Evolutionary conservation across 1,140 invertebrate genomes (phyloP), one percentile per base, ranked within the genome.

Genomic region (Oryctes rhinoceros): DNA sequence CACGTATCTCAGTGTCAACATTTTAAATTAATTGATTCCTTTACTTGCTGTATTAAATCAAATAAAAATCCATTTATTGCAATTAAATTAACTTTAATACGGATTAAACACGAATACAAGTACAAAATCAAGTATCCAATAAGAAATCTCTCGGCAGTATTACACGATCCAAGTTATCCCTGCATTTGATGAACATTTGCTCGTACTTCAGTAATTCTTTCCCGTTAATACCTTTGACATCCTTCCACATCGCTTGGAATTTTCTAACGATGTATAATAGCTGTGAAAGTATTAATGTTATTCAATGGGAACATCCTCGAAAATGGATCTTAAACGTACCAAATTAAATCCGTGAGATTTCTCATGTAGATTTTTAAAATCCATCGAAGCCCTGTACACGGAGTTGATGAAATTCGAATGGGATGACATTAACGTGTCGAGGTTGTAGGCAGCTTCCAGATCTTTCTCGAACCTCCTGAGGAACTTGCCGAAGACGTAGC

Each of bases 401-500:
- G 65, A 71, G 35, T 81, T 82, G 10, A 87, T 83, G 81, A 85
- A 87, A 3, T 82, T 79, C 13, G 79, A 76, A 77, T 87, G 86
- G n/a, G 83, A 80, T 48, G 78, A 80, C 10, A 85, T 83, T 24
- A 87, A 37, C 10, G 84, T 79, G 35, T 86, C 83, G 18, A 87
- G 71, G 81, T 87, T 84, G 49, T 83, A 82, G 0, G 86, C 82
- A n/a, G 84, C 84, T 59, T 86, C 84, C 30, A 87, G 84, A 79
- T 84, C 84, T 18, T 83, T 37, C 67, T 87, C 83, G 78, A 86
- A 87, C 53, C 83, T 81, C 24, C 79, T 79, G 11, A 81, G 48
- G 79, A 62, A 81, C 62, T 84, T 83, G 18, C 24, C 74, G 44
- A 92, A 86, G 75, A 92, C 90, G 86, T 91, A 90, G 3, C 91